Percentiles rank a stretch among this genome's conserved stretches.
These are phyloP conservation scores for Gasterosteus aculeatus DNA, from an alignment of 2,113 vertebrate genomes.

Conservation along the genomic window DNA sequence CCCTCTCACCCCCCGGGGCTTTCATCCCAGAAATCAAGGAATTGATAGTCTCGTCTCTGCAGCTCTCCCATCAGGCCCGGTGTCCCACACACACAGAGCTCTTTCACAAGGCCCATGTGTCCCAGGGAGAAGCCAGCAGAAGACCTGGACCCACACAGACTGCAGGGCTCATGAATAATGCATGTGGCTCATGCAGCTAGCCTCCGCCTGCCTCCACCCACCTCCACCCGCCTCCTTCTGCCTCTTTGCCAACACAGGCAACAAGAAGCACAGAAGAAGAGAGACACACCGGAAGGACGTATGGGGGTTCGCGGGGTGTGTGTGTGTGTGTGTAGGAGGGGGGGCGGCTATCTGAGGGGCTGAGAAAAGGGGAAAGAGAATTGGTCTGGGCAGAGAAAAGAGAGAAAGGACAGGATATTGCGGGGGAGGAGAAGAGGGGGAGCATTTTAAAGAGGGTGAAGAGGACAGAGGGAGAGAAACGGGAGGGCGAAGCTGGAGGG, in stretches of 20 bases:
- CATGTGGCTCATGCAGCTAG: slow-evolving; percentile 79
- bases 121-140: slow-evolving; percentile 59
- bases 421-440: slow-evolving; percentile 44
- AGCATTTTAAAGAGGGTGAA: slow-evolving; percentile 68
- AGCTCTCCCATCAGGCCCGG: slow-evolving; percentile 58
- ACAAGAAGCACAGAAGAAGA: slow-evolving; percentile 36
- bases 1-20: neutral
- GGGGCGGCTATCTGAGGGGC: slow-evolving; percentile 45
- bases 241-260: slow-evolving; percentile 63
- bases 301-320: slow-evolving; percentile 41
- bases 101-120: slow-evolving; percentile 48
- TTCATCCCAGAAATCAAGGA: slow-evolving; percentile 48
- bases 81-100: slow-evolving; percentile 62
- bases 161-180: slow-evolving; percentile 82
- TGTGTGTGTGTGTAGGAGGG: neutral
- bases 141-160: slow-evolving; percentile 69
- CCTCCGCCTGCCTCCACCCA: slow-evolving; percentile 52
- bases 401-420: slow-evolving; percentile 74
- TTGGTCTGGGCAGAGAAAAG: slow-evolving; percentile 63
- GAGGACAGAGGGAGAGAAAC: slow-evolving; percentile 59
- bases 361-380: slow-evolving; percentile 67
- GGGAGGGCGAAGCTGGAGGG: slow-evolving; percentile 47
- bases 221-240: slow-evolving; percentile 59
- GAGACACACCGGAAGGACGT: slow-evolving; percentile 36
- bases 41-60: slow-evolving; percentile 49